These are phyloP conservation scores for Mythimna lalbum DNA, from an alignment of 2,888 invertebrate genomes.

Conservation along the genomic window DNA sequence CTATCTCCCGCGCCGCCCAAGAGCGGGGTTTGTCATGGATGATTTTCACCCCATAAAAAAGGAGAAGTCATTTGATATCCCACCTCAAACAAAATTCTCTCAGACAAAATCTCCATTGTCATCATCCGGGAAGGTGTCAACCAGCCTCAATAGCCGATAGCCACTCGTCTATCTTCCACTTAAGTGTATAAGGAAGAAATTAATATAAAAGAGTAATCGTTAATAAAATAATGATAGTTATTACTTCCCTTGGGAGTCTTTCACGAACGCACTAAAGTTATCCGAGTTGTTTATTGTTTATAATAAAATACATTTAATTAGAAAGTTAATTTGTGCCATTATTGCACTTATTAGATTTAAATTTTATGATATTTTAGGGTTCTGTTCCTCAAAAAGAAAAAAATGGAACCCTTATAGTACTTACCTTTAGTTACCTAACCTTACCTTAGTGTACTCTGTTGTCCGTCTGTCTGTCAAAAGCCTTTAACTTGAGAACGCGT, in stretches of 20 bases:
- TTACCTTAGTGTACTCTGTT: no score
- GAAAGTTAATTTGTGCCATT: slow-evolving; percentile 6
- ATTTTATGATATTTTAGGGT: no score
- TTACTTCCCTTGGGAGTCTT: slow-evolving; percentile 32
- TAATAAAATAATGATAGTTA: slow-evolving; percentile 42
- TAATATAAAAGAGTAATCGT: slow-evolving; percentile 27
- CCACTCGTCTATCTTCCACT: slow-evolving; percentile 1
- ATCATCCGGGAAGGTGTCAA: background rate
- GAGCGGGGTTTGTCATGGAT: no score
- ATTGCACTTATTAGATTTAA: background rate
- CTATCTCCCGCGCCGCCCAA: no score
- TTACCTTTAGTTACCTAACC: no score
- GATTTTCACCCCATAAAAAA: no score
- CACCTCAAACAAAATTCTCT: no score
- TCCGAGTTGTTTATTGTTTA: slow-evolving; percentile 14
- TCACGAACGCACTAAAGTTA: slow-evolving; percentile 16
- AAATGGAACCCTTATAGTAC: no score
- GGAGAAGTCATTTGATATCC: no score
- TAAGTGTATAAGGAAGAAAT: slow-evolving; percentile 47
- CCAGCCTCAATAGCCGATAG: background rate
- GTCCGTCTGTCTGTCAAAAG: no score
- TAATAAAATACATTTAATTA: slow-evolving; percentile 29
- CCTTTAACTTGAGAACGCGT: no score
- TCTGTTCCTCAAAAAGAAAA: no score
- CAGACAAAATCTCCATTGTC: background rate